These are phyloP conservation scores for Alexandromys fortis DNA, from an alignment of 2,113 vertebrate genomes.

Conservation along the genomic window DNA sequence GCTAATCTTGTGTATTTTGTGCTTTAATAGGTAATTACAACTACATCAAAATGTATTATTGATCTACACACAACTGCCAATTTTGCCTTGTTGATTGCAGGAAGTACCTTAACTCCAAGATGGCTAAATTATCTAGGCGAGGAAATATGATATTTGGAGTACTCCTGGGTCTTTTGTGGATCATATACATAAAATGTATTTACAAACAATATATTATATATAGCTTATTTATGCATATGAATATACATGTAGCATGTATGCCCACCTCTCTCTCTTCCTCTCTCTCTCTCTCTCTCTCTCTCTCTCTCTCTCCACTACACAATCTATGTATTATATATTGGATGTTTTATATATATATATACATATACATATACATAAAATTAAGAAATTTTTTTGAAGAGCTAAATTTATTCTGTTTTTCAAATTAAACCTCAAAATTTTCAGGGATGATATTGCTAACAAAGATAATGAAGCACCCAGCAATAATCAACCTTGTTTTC, in stretches of 20 bases:
- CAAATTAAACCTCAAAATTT: slow-evolving; percentile 9
- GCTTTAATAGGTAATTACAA: slow-evolving; percentile 34
- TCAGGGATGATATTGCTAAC: background rate
- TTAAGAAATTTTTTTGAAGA: background rate
- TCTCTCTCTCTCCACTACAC: background rate
- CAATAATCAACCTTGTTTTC: slow-evolving; percentile 18
- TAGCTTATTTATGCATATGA: background rate
- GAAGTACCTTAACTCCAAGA: slow-evolving; percentile 21
- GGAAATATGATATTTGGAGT: background rate
- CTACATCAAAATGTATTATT: slow-evolving; percentile 27
- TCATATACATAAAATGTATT: background rate
- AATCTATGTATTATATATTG: background rate
- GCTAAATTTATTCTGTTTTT: slow-evolving; percentile 16
- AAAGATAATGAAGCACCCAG: background rate
- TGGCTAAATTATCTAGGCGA: background rate
- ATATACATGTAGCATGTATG: background rate
- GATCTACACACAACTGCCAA: background rate
- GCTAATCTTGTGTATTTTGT: slow-evolving; percentile 33
- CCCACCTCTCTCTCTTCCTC: background rate
- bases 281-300: too few relatives aligned
- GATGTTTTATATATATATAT: background rate
- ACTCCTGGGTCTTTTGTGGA: background rate
- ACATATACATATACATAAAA: background rate
- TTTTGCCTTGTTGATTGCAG: slow-evolving; percentile 6
- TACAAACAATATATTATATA: background rate